A percentile compares a stretch with the other conserved stretches of the same genome.
These are phyloP conservation scores for Aphelenchoides avenae DNA, from an alignment of 1,140 invertebrate genomes.

Conservation along the genomic window DNA sequence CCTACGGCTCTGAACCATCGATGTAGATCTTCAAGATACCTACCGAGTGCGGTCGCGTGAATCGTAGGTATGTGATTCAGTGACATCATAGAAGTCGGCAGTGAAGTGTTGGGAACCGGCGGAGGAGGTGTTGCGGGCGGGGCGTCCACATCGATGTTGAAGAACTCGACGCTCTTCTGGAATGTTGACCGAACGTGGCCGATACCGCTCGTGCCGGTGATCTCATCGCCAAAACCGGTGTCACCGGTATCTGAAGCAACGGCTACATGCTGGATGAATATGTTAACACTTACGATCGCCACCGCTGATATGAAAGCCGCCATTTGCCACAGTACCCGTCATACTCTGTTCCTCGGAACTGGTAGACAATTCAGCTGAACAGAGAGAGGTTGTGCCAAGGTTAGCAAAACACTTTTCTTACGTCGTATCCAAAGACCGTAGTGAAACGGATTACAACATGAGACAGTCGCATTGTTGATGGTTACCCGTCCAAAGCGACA, in stretches of 20 bases:
- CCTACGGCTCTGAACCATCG: background rate
- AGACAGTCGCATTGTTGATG: constrained; percentile 59
- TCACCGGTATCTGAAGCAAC: constrained; percentile 29
- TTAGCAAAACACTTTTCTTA: constrained; percentile 30
- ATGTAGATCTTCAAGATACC: no score
- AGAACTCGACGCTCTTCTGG: constrained; percentile 12
- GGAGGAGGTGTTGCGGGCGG: constrained; percentile 25
- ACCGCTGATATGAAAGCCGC: constrained; percentile 29
- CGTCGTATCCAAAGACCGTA: constrained; percentile 59
- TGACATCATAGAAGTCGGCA: no score
- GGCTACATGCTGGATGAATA: background rate
- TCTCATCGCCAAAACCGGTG: constrained; percentile 38
- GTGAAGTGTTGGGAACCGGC: no score
- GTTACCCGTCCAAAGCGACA: constrained; percentile 56
- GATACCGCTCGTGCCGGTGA: constrained; percentile 30
- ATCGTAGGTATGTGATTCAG: background rate
- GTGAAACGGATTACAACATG: constrained; percentile 58
- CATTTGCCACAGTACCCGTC: constrained; percentile 46
- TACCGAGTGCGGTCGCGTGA: no score
- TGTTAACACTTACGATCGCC: constrained; percentile 7
- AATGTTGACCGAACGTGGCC: constrained; percentile 39
- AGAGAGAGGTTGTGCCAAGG: background rate
- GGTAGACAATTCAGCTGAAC: constrained; percentile 45
- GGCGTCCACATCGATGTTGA: no score
- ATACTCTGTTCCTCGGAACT: constrained; percentile 44